A percentile compares a stretch with the other conserved stretches of the same genome.
Evolutionary conservation across 2,797 vertebrate genomes (phyloP).

Genomic region (Pelodytes ibericus): DNA sequence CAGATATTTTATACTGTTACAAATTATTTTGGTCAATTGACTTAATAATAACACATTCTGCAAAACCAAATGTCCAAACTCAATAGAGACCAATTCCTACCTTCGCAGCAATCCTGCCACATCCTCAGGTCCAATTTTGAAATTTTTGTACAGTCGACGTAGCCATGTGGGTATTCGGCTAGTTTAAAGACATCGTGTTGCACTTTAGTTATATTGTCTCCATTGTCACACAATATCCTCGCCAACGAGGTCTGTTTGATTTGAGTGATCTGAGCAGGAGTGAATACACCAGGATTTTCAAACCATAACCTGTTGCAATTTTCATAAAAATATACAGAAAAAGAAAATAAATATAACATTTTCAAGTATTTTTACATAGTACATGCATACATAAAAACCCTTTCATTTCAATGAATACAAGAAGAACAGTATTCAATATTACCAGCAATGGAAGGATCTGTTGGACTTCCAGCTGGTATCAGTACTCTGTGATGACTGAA

Average conservation of each 20-base stretch:
- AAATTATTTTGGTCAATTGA: too few species aligned
- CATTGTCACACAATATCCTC: constrained; percentile 90
- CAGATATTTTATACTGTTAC: too few species aligned
- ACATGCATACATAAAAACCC: too few species aligned
- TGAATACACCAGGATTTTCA: constrained; percentile 92
- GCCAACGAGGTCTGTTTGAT: constrained; percentile 91
- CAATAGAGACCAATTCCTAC: constrained; percentile 62
- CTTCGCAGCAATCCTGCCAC: constrained; percentile 99
- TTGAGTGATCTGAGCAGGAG: constrained; percentile 92
- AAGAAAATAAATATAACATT: background rate
- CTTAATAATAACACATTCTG: too few species aligned
- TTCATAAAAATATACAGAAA: background rate
- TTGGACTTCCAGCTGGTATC: too few species aligned
- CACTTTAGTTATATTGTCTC: constrained; percentile 94
- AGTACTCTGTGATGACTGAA: too few species aligned
- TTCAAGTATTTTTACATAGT: background rate
- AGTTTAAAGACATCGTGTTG: constrained; percentile 90
- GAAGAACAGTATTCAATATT: too few species aligned
- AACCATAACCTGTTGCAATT: constrained; percentile 88
- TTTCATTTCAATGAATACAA: too few species aligned
- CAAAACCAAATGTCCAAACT: too few species aligned
- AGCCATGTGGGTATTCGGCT: constrained; percentile 89
- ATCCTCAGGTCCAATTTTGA: constrained; percentile 91
- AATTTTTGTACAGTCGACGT: constrained; percentile 84
- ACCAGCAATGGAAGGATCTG: too few species aligned